Conservation (phyloP, 2,113 vertebrate species). For the Carettochelys insculpta region DNA sequence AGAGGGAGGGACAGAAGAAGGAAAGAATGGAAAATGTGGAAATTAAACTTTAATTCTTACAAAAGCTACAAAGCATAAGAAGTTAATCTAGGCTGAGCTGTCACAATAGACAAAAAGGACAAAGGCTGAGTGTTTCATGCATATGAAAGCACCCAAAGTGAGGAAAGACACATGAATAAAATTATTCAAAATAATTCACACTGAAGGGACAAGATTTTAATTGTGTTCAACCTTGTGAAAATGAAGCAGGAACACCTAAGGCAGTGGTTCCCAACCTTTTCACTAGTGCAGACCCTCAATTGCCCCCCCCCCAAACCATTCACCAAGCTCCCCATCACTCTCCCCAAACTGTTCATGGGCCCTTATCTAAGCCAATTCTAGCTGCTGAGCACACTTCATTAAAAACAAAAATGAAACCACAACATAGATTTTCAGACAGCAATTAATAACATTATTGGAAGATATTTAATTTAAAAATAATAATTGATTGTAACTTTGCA, state of each 20-base stretch:
- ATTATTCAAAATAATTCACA: conserved; percentile 44
- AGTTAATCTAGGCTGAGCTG: conserved; percentile 31
- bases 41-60: neutral
- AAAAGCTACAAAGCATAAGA: conserved; percentile 1
- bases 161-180: conserved; percentile 45
- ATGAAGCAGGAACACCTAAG: conserved; percentile 36
- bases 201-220: conserved; percentile 39
- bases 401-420: too few species aligned
- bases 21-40: neutral
- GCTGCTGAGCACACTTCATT: too few species aligned
- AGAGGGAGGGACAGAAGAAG: neutral
- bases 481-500: too few species aligned
- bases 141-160: neutral
- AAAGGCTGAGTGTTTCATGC: neutral
- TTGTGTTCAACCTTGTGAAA: conserved; percentile 1
- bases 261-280: too few species aligned
- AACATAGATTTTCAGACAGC: too few species aligned
- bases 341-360: too few species aligned
- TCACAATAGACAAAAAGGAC: conserved; percentile 1
- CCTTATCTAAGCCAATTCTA: too few species aligned
- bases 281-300: too few species aligned
- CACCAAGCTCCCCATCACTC: too few species aligned
- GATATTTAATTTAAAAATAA: too few species aligned
- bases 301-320: too few species aligned
- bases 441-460: too few species aligned